phyloP scores from a whole-genome alignment of 2,888 invertebrate genomes.

The Philhelius pedissequus region DNA sequence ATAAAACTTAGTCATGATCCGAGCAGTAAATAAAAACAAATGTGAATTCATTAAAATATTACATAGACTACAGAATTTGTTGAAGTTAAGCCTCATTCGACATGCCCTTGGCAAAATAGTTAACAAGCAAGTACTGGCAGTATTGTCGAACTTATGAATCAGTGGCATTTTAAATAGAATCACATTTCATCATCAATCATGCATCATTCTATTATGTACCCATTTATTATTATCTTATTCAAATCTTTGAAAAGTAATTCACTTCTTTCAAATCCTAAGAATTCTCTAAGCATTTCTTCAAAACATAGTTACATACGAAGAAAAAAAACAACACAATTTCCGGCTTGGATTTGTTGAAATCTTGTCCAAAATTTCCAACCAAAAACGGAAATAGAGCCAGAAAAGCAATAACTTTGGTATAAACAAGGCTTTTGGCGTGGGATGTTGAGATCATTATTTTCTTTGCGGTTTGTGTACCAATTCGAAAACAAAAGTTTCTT shows the following conservation, averaged over 20 bases:
- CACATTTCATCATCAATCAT: neutral
- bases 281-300: slow-evolving; percentile 1
- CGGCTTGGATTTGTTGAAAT: slow-evolving; percentile 40
- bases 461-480: slow-evolving; percentile 37
- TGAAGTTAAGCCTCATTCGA: slow-evolving; percentile 16
- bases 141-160: slow-evolving; percentile 20
- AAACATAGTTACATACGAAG: neutral
- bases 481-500: slow-evolving; percentile 27
- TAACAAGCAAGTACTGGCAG: neutral
- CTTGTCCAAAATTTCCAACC: slow-evolving; percentile 6
- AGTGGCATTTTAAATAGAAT: slow-evolving; percentile 18
- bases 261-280: neutral
- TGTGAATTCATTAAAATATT: slow-evolving; percentile 9
- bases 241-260: neutral
- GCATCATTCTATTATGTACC: neutral
- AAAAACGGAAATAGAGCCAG: slow-evolving; percentile 38
- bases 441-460: slow-evolving; percentile 31
- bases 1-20: slow-evolving; percentile 49
- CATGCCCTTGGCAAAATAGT: slow-evolving; percentile 10
- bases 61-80: neutral
- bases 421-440: slow-evolving; percentile 47
- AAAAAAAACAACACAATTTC: slow-evolving; percentile 21
- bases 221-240: neutral
- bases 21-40: neutral
- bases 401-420: slow-evolving; percentile 13